phyloP scores from a whole-genome alignment of 2,797 vertebrate species.

The Gobio occitaniae region DNA sequence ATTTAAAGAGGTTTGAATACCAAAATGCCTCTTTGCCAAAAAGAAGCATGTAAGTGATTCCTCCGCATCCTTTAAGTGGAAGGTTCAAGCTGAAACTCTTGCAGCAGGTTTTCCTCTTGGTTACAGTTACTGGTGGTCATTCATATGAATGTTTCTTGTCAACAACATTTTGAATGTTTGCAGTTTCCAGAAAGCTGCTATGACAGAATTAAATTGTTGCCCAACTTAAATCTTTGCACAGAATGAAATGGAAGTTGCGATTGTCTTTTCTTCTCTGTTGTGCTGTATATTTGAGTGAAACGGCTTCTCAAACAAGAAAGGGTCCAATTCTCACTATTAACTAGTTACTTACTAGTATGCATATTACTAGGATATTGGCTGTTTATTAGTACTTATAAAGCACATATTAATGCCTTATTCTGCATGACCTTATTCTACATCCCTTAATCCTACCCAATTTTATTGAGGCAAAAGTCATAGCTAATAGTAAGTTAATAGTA shows the following conservation, averaged over 20 bases:
- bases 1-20: neutral
- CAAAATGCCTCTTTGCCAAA: neutral
- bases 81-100: neutral
- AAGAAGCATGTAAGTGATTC: neutral
- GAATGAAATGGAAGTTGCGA: neutral
- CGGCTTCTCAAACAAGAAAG: neutral
- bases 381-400: too few species aligned
- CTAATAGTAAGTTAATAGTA: too few species aligned
- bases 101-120: neutral
- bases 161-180: neutral
- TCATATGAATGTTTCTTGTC: neutral
- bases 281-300: neutral
- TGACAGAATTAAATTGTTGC: conserved; percentile 60
- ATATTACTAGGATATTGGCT: too few species aligned
- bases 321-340: too few species aligned
- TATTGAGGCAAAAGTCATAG: too few species aligned
- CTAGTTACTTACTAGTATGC: too few species aligned
- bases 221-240: too few species aligned
- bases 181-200: conserved; percentile 53
- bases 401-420: too few species aligned
- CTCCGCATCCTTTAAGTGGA: neutral
- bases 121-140: neutral
- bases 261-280: neutral
- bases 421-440: too few species aligned
- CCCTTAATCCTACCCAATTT: too few species aligned